These are phyloP conservation scores for Fukomys damarensis DNA, from an alignment of 2,113 vertebrate species.

Conservation along the genomic window DNA sequence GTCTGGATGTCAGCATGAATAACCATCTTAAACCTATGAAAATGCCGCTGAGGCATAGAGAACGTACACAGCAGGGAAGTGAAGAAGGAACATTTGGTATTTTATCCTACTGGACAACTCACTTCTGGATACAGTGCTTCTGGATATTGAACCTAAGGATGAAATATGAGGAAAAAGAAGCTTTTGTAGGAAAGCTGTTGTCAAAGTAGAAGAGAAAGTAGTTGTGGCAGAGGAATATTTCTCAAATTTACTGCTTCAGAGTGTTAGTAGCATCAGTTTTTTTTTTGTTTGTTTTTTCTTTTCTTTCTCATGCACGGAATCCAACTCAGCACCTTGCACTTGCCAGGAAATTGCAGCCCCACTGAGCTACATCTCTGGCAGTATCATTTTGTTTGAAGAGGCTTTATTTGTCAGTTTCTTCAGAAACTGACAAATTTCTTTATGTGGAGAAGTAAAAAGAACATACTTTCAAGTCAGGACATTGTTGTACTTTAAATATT, in stretches of 20 bases:
- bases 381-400: background rate
- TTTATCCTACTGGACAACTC: background rate
- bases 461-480: background rate
- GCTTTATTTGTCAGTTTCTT: background rate
- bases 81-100: background rate
- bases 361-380: no score
- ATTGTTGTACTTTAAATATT: background rate
- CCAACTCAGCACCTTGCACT: no score
- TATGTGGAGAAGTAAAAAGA: background rate
- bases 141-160: background rate
- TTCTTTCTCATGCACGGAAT: no score
- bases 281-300: background rate
- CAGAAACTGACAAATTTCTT: background rate
- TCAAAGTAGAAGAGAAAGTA: background rate
- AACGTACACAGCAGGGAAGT: background rate
- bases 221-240: background rate
- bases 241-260: background rate
- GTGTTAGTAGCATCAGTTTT: background rate
- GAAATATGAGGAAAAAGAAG: background rate
- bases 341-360: no score
- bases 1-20: conserved; percentile 79
- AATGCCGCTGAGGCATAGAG: background rate
- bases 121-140: background rate
- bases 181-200: background rate
- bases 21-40: background rate